These are phyloP conservation scores for Blastobasis lacticolella DNA, from an alignment of 2,888 invertebrate genomes.

Conservation along the genomic window DNA sequence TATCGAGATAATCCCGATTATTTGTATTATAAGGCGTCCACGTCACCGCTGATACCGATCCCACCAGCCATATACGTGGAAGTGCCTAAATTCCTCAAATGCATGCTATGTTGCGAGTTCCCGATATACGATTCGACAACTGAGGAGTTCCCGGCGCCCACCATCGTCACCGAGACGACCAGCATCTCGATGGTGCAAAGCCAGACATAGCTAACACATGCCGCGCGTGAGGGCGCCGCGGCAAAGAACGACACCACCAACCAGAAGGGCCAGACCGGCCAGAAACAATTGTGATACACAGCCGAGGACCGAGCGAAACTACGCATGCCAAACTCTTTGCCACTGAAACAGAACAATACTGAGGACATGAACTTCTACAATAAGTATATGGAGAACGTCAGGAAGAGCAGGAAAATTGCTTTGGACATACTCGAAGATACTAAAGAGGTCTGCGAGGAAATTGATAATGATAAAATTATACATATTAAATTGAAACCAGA, in stretches of 20 bases:
- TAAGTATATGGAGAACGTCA: slow-evolving; percentile 60
- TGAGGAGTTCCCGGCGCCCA: slow-evolving; percentile 76
- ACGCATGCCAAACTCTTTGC: slow-evolving; percentile 61
- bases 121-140: slow-evolving; percentile 87
- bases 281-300: slow-evolving; percentile 69
- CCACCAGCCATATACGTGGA: slow-evolving; percentile 91
- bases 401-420: slow-evolving; percentile 52
- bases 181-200: slow-evolving; percentile 81
- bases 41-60: slow-evolving; percentile 91
- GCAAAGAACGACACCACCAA: slow-evolving; percentile 41
- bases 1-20: slow-evolving; percentile 91
- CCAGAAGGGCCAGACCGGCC: slow-evolving; percentile 33
- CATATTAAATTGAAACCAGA: slow-evolving; percentile 11
- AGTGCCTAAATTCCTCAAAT: slow-evolving; percentile 88
- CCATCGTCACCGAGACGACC: slow-evolving; percentile 80
- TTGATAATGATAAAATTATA: slow-evolving; percentile 20
- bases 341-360: slow-evolving; percentile 60
- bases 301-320: slow-evolving; percentile 52
- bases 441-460: slow-evolving; percentile 46
- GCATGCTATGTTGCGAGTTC: slow-evolving; percentile 89
- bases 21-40: slow-evolving; percentile 89
- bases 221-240: slow-evolving; percentile 61
- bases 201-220: slow-evolving; percentile 79
- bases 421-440: slow-evolving; percentile 57
- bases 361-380: slow-evolving; percentile 65